phyloP scores from a whole-genome alignment of 2,797 vertebrate species.

The Falco rusticolus region DNA sequence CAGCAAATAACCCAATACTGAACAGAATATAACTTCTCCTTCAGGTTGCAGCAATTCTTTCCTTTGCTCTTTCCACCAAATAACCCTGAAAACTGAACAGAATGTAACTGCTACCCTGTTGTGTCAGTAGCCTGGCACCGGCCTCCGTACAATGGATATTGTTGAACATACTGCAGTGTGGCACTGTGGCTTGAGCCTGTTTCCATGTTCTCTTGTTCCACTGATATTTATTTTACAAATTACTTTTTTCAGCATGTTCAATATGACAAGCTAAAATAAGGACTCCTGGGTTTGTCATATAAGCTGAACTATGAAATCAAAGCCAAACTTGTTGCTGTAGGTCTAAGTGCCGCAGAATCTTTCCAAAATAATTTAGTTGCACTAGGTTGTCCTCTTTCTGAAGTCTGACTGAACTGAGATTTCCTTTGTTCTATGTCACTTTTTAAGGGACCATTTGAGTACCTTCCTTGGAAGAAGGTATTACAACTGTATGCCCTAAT shows the following conservation, averaged over 20 bases:
- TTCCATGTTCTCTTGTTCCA: not conserved
- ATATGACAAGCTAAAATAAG: not conserved
- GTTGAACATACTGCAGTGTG: not conserved
- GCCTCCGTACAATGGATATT: not conserved
- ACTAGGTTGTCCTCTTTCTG: not conserved
- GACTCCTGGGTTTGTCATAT: not conserved
- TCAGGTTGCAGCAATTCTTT: not conserved
- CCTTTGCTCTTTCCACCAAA: not conserved
- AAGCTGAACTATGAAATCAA: not conserved
- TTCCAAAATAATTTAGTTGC: not conserved
- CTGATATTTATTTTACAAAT: not conserved
- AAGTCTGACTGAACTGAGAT: not conserved
- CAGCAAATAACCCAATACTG: not conserved
- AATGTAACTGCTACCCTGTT: not conserved
- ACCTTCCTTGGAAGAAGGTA: not conserved
- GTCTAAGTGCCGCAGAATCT: not conserved
- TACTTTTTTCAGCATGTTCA: not conserved
- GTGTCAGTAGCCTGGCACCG: not conserved
- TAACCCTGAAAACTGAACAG: not conserved
- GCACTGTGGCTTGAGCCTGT: not conserved
- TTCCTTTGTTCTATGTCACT: not conserved
- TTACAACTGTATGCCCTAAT: not conserved
- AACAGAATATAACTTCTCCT: not conserved
- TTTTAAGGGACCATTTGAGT: not conserved
- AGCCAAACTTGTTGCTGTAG: not conserved